Conservation (phyloP, 2,113 vertebrate genomes). For the Ptilorrhoa leucosticta region DNA sequence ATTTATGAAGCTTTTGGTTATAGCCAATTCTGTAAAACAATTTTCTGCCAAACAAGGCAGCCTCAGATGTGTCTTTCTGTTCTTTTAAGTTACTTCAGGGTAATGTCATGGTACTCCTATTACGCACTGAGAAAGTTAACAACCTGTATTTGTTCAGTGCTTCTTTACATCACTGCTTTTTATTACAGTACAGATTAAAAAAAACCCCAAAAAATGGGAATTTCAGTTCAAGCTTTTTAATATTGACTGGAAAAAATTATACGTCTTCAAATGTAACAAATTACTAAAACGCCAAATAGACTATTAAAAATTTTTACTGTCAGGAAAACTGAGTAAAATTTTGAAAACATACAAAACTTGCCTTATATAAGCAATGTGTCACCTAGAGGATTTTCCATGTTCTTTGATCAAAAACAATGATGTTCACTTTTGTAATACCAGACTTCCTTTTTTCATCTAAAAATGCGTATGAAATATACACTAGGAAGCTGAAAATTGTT, state of each 20-base stretch:
- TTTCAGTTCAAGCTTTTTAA: not conserved
- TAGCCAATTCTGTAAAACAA: not conserved
- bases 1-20: not conserved
- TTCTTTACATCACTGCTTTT: not conserved
- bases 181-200: not conserved
- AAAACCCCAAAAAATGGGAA: not conserved
- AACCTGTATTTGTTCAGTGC: not conserved
- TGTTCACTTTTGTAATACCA: not conserved
- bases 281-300: not conserved
- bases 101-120: not conserved
- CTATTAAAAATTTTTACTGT: not conserved
- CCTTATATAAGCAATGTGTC: not conserved
- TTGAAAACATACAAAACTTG: not conserved
- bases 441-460: not conserved
- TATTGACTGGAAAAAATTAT: fast-evolving
- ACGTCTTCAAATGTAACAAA: not conserved
- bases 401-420: not conserved
- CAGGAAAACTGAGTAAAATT: not conserved
- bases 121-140: not conserved
- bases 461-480: not conserved
- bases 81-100: not conserved
- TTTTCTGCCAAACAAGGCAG: not conserved
- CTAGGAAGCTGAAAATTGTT: not conserved
- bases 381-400: not conserved
- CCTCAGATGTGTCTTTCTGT: not conserved